These are phyloP conservation scores for Phanerotoma sp. DNA, from an alignment of 2,888 invertebrate genomes.

Conservation along the genomic window DNA sequence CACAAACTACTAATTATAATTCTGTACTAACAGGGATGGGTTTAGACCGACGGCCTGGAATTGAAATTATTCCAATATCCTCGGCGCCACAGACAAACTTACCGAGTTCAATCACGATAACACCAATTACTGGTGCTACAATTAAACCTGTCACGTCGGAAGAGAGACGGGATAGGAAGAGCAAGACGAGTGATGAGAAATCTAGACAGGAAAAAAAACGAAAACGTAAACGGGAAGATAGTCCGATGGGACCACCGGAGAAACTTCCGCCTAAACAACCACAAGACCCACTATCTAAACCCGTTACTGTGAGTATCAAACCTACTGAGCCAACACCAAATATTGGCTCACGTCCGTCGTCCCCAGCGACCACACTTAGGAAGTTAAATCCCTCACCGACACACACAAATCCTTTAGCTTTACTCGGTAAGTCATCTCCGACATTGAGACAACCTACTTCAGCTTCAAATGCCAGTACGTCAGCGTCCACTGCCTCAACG, in stretches of 20 bases:
- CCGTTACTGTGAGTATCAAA: constrained; percentile 74
- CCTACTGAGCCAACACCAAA: constrained; percentile 65
- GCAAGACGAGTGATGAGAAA: constrained; percentile 56
- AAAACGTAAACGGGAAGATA: constrained; percentile 76
- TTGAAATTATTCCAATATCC: constrained; percentile 82
- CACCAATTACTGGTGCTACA: constrained; percentile 68
- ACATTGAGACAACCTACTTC: constrained; percentile 38
- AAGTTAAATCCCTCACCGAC: constrained; percentile 76
- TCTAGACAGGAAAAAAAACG: constrained; percentile 67
- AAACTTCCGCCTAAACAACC: constrained; percentile 72
- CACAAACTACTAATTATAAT: constrained; percentile 60
- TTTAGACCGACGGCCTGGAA: constrained; percentile 72
- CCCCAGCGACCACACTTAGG: constrained; percentile 67
- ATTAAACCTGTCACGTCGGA: constrained; percentile 57
- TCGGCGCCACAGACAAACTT: constrained; percentile 66
- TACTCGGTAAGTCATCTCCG: constrained; percentile 65
- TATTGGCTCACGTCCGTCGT: constrained; percentile 62
- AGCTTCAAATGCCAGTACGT: constrained; percentile 58
- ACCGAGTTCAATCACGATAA: constrained; percentile 84
- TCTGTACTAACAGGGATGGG: constrained; percentile 65
- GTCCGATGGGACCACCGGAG: constrained; percentile 77
- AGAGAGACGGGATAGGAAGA: constrained; percentile 58
- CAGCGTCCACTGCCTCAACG: constrained; percentile 59
- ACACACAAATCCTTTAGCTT: constrained; percentile 65
- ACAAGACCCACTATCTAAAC: constrained; percentile 68